Base-by-base conservation (phyloP, 2,797 vertebrate genomes). In the Cossypha niveicapilla region DNA sequence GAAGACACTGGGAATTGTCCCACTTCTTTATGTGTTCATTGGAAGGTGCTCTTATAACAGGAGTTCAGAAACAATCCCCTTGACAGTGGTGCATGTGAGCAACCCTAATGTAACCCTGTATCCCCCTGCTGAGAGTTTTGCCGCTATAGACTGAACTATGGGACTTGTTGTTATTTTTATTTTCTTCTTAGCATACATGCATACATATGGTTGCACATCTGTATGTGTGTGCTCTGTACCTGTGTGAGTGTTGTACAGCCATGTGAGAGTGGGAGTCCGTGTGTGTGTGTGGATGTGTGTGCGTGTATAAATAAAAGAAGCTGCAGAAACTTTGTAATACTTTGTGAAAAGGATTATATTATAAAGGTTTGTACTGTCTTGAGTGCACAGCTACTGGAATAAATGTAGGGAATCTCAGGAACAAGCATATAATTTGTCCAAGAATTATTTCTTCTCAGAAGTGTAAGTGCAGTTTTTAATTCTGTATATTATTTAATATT, bases 321-420 rank as follows among this genome's bases (percentile, higher is more conserved):
- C 97, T 98, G 97, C 98, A 98, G 97, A 98, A 98, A 97, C 98
- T 98, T 98, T 98, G 98, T 98, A 98, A 98, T 97, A 98, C 98
- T 98, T 98, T 98, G 98, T 98, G 98, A 98, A 98, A 98, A 98
- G 97, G 97, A 97, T 98, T 98, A 97, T 98, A 98, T 98, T 98
- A 98, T 98, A 98, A 98, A 97, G 96, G 97, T 98, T 98, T 98
- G 98, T 98, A 98, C 97, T 98, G 98, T 98, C 97, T 97, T 97
- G 97, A 98, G 97, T 98, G 98, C 98, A 98, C 98, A 98, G 98
- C 98, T 98, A 98, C 98, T 98, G 98, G 98, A 98, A 98, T 98
- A 98, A 98, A 98, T 97, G 97, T 98, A 98, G 98, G 98, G 97
- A 98, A 98, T 98, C 98, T 98, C 98, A 98, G 98, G 98, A 98